Base-by-base conservation (phyloP, 2,113 vertebrate species). In the Cettia cetti region DNA sequence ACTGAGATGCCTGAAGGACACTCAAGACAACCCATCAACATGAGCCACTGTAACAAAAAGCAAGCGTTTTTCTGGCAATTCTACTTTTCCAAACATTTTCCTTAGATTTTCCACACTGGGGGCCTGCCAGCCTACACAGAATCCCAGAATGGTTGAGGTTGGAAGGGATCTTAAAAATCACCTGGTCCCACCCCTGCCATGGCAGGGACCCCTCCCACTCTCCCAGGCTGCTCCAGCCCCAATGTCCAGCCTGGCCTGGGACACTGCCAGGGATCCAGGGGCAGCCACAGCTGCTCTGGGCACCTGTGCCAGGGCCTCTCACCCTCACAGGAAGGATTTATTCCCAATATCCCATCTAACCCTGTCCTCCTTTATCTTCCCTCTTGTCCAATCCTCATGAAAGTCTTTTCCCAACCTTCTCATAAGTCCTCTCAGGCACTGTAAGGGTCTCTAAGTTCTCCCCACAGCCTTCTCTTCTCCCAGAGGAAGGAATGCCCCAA, bases 271-370 rank as follows among this genome's bases (percentile, higher is more conserved):
- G 53, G 52, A 52, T 82, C 35, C 82, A 85, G 76, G 50, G 35
- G 31, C 66, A 80, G 59, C 39, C 84, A 2, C 64, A 86, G 84
- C 84, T 70, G 3, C 54, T 87, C 65, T 79, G 75, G 65, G 65
- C 47, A 54, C 20, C 74, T 79, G 40, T 47, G 74, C 86, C 68
- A 65, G 76, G 63, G 10, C 10, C 52, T 81, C 5, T 11, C 59
- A 16, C 27, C 37, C 37, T 74, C 0, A 0, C 19, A 66, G 69
- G 60, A 21, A 17, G 2, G 0, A 75, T 89, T 75, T 2, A 2
- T 53, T 47, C 11, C 30, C 11, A 4, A 31, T 2, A 18, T 13
- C 39, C 18, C 17, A 35, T 4, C 40, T 1, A 40, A 0, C 8
- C 30, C 14, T 68, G 16, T 39, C 30, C 13, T 52, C 9, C 9